phyloP scores from a whole-genome alignment of 2,113 vertebrate genomes.

The Tachuris rubrigastra region DNA sequence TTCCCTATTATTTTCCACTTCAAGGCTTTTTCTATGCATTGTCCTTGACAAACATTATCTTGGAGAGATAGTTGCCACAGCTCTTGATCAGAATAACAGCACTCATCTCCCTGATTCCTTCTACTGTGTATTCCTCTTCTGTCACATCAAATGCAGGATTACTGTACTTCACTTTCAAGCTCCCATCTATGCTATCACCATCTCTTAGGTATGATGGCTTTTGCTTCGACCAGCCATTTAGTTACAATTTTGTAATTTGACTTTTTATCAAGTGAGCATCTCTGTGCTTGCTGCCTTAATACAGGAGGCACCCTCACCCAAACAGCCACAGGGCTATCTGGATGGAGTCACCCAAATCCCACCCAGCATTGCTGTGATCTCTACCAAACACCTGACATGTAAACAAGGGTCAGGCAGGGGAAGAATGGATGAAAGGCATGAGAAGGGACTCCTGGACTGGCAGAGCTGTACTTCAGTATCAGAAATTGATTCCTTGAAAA shows the following conservation, averaged over 20 bases:
- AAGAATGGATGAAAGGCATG: not conserved
- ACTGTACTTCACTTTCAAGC: not conserved
- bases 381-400: not conserved
- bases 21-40: not conserved
- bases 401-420: not conserved
- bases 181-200: not conserved
- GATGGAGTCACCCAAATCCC: not conserved
- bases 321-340: not conserved
- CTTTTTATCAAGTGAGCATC: not conserved
- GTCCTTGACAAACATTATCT: not conserved
- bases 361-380: not conserved
- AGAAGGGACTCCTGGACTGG: not conserved
- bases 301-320: not conserved
- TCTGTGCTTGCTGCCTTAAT: not conserved
- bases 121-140: not conserved
- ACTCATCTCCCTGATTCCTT: not conserved
- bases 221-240: not conserved
- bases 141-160: not conserved
- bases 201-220: not conserved
- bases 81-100: not conserved
- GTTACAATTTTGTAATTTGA: not conserved
- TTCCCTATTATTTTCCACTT: not conserved
- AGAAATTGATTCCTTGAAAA: not conserved
- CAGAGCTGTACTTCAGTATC: not conserved
- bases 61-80: not conserved